These are phyloP conservation scores for Thymelicus acteon DNA, from an alignment of 2,888 invertebrate species.

Conservation along the genomic window DNA sequence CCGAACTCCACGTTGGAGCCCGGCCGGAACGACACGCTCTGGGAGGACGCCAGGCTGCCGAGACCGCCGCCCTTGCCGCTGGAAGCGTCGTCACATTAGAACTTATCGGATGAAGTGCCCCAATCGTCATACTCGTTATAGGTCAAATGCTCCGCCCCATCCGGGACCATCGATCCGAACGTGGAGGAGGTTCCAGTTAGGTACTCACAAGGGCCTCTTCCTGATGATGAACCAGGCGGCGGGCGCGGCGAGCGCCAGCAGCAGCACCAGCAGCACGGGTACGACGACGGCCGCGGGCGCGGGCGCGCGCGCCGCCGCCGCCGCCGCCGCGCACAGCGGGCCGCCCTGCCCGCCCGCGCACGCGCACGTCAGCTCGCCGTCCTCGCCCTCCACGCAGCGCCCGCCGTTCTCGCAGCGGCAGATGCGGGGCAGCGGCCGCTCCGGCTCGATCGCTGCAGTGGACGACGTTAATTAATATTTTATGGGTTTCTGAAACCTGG, in stretches of 20 bases:
- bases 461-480: background rate
- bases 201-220: slow-evolving; percentile 93
- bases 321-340: slow-evolving; percentile 82
- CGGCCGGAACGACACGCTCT: slow-evolving; percentile 96
- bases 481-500: background rate
- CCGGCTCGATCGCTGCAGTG: slow-evolving; percentile 87
- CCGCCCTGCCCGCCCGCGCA: slow-evolving; percentile 85
- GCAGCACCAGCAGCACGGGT: slow-evolving; percentile 91
- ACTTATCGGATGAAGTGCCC: too few species aligned
- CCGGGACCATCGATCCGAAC: too few species aligned
- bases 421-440: slow-evolving; percentile 89
- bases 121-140: too few species aligned
- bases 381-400: slow-evolving; percentile 85
- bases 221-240: slow-evolving; percentile 93
- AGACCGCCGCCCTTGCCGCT: slow-evolving; percentile 93
- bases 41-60: slow-evolving; percentile 92
- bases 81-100: slow-evolving; percentile 19
- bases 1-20: slow-evolving; percentile 97
- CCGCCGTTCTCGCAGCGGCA: slow-evolving; percentile 96
- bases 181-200: background rate
- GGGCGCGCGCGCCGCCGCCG: slow-evolving; percentile 82
- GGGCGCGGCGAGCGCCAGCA: slow-evolving; percentile 89
- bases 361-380: slow-evolving; percentile 87
- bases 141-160: too few species aligned
- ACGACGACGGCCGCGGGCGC: slow-evolving; percentile 91